Evolutionary conservation across 23 tunicate species (phyloP).

Genomic region (Pegea sp.): DNA sequence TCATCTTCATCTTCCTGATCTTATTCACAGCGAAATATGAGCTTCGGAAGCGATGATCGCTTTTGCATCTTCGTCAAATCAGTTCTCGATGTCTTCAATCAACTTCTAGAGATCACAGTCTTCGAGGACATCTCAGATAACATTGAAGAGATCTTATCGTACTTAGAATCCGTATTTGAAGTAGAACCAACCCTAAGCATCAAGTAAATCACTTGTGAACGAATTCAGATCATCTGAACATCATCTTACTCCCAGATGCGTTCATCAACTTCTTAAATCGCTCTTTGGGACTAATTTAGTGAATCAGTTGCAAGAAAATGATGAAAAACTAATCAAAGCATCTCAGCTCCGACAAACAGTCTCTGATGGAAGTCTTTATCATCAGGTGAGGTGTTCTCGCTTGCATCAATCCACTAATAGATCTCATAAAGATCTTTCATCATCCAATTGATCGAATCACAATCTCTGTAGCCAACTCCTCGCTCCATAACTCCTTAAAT

Average conservation of each 20-base stretch:
- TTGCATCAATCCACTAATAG: background rate
- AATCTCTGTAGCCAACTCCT: constrained; percentile 79
- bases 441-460: constrained; percentile 70
- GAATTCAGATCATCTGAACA: no score
- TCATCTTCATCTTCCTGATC: no score
- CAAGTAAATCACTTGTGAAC: constrained; percentile 18
- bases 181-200: constrained; percentile 33
- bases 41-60: constrained; percentile 31
- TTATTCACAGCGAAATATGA: constrained; percentile 34
- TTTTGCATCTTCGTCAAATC: constrained; percentile 19
- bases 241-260: no score
- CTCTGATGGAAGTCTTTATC: background rate
- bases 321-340: constrained; percentile 3
- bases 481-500: constrained; percentile 30
- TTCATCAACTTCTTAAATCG: constrained; percentile 59
- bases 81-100: constrained; percentile 36
- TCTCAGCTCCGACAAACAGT: background rate
- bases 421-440: constrained; percentile 39
- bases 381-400: no score
- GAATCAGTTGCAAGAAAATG: constrained; percentile 13
- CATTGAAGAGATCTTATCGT: constrained; percentile 52
- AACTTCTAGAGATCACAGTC: constrained; percentile 39
- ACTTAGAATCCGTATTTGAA: constrained; percentile 22
- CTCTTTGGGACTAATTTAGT: constrained; percentile 77
- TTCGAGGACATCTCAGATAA: constrained; percentile 36